phyloP scores from a whole-genome alignment of 2,113 vertebrate genomes.

The Vidua macroura region DNA sequence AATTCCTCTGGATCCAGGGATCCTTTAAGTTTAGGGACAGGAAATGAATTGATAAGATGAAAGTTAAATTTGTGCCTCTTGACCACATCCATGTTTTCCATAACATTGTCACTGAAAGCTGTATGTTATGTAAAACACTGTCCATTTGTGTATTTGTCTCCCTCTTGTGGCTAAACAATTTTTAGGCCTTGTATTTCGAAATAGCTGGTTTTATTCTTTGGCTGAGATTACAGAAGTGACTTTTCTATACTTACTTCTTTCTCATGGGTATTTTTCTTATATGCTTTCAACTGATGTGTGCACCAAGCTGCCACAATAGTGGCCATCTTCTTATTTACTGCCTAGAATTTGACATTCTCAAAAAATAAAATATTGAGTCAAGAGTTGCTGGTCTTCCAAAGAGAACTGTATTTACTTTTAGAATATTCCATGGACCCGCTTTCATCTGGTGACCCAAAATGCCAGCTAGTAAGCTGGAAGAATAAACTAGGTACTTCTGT shows the following conservation, averaged over 20 bases:
- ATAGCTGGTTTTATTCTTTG: not conserved
- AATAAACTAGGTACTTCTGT: not conserved
- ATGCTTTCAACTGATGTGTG: not conserved
- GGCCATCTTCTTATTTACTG: not conserved
- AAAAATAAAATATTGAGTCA: not conserved
- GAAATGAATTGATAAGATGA: not conserved
- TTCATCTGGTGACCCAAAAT: not conserved
- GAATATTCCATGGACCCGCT: not conserved
- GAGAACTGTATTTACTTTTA: not conserved
- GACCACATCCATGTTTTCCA: not conserved
- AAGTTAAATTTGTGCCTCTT: not conserved
- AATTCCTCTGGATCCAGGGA: not conserved
- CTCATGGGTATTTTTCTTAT: not conserved
- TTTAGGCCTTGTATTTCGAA: not conserved
- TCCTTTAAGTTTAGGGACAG: not conserved
- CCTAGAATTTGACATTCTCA: not conserved
- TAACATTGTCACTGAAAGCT: not conserved
- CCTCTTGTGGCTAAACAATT: not conserved
- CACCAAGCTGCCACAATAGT: not conserved
- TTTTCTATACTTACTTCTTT: not conserved
- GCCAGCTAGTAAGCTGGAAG: not conserved
- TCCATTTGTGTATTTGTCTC: constrained; percentile 25
- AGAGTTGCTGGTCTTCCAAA: not conserved
- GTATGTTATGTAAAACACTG: not conserved
- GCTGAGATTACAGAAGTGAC: not conserved